These are phyloP conservation scores for Lophius piscatorius DNA, from an alignment of 2,113 vertebrate species.

Conservation along the genomic window DNA sequence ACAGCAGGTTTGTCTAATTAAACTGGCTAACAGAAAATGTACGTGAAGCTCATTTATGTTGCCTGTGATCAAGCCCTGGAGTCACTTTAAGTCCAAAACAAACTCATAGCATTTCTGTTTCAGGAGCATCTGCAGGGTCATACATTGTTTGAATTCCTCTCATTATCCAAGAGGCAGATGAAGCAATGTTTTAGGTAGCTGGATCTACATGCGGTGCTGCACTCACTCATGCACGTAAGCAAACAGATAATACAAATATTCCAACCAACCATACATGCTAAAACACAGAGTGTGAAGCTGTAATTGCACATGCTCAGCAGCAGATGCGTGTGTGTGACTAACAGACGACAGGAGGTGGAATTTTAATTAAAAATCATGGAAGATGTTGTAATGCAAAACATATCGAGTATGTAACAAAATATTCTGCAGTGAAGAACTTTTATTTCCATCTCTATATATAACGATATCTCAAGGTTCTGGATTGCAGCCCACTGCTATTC, in stretches of 20 bases:
- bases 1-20: constrained; percentile 4
- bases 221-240: constrained; percentile 68
- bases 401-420: not conserved
- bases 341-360: not conserved
- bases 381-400: not conserved
- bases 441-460: constrained; percentile 10
- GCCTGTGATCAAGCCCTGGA: constrained; percentile 6
- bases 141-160: constrained; percentile 45
- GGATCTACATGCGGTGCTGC: constrained; percentile 55
- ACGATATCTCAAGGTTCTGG: constrained; percentile 22
- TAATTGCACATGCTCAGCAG: constrained; percentile 30
- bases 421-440: not conserved
- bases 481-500: constrained; percentile 39
- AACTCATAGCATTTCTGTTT: constrained; percentile 36
- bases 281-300: constrained; percentile 13
- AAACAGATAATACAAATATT: constrained; percentile 49
- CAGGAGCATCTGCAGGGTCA: constrained; percentile 59
- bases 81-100: constrained; percentile 27
- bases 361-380: not conserved
- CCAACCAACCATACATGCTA: constrained; percentile 18
- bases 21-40: not conserved
- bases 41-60: not conserved
- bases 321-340: constrained; percentile 15
- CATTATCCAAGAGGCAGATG: constrained; percentile 61
- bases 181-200: constrained; percentile 52